Evolutionary conservation across 1,140 invertebrate genomes (phyloP), one percentile per base, ranked within the genome.

Genomic region (Protaetia brevitarsis): DNA sequence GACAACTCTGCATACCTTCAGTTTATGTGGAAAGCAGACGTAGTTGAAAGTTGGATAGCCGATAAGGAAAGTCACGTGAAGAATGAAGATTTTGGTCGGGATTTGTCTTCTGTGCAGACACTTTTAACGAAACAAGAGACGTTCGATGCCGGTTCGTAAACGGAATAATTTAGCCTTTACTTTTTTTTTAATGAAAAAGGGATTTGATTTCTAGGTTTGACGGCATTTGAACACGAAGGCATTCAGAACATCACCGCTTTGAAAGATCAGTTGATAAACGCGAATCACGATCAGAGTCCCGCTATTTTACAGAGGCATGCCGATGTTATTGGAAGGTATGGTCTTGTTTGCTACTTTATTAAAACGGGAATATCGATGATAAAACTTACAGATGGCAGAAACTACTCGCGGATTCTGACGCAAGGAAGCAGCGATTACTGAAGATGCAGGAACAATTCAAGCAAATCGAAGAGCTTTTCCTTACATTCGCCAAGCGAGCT

Each of bases 21-120:
- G 80, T 98, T 99, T 78, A 96, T 99, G 90, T 99, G 98, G 98
- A 99, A 99, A 81, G 97, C 97, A 3, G 98, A 99, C 82, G 97
- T 99, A 36, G 97, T 99, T 0, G 98, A 99, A 80, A 97, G 94
- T 56, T 99, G 97, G 98, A 99, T 99, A 74, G 95, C 95, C 29
- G 97, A 99, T 79, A 99, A 99, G 80, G 97, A 99, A 82, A 92
- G 92, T 10, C 96, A 99, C 80, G 94, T 97, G 19, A 86, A 93
- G 29, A 94, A 91, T 8, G 94, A 97, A 73, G 96, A 98, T 77
- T 97, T 90, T 79, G 96, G 95, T 58, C 87, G 92, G 29, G 96
- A 95, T 85, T 85, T 98, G n/a, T 96, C 93, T 16, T 95, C 93
- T 51, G 95, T 98, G 30, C 95, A 98, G 79, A 97, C 95, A 8